Conservation (phyloP, 2,113 vertebrate genomes). For the Semicossyphus pulcher region DNA sequence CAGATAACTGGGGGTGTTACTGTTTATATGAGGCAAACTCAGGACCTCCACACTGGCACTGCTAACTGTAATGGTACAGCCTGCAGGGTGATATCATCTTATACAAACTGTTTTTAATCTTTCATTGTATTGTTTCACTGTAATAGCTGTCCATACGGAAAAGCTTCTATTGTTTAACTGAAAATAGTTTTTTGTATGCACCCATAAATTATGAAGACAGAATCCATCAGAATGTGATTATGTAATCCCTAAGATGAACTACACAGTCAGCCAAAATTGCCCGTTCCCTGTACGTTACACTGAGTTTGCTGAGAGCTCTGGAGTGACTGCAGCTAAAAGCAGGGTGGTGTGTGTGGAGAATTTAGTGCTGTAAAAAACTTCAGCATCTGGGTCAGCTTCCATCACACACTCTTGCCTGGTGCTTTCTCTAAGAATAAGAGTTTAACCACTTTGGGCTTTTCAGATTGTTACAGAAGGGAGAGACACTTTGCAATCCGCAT, state of each 20-base stretch:
- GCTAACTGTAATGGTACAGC: background rate
- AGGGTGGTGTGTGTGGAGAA: background rate
- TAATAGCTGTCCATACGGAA: background rate
- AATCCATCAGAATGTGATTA: background rate
- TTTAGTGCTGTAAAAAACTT: slow-evolving; percentile 2
- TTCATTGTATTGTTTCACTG: background rate
- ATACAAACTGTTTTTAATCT: background rate
- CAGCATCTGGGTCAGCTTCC: slow-evolving; percentile 21
- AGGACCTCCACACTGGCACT: background rate
- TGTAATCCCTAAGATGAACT: background rate
- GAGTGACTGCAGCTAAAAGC: background rate
- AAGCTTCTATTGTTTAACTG: background rate
- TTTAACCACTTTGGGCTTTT: background rate
- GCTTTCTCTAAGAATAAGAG: background rate
- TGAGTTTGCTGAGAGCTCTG: slow-evolving; percentile 5
- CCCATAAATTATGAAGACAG: background rate
- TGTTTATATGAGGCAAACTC: slow-evolving; percentile 3
- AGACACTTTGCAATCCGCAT: no score
- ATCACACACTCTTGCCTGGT: background rate
- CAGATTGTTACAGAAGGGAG: slow-evolving; percentile 9
- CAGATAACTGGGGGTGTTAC: slow-evolving; percentile 28
- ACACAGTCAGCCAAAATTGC: background rate
- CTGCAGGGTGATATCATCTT: background rate
- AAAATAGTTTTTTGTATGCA: background rate
- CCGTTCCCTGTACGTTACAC: background rate